These are phyloP conservation scores for Dipodomys spectabilis DNA, from an alignment of 2,113 vertebrate species.

Conservation along the genomic window DNA sequence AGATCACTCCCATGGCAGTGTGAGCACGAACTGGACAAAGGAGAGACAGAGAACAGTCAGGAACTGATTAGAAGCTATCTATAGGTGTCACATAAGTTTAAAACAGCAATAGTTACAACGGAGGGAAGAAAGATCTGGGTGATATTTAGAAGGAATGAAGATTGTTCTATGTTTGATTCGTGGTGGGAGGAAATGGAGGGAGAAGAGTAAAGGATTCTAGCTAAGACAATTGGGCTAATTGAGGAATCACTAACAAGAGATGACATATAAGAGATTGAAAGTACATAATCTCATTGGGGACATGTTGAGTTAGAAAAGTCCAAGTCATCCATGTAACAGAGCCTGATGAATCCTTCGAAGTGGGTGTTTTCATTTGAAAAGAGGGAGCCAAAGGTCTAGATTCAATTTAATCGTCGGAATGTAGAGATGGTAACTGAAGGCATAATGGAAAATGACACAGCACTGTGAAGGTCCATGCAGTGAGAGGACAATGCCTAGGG, in stretches of 20 bases:
- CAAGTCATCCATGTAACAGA: background rate
- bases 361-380: background rate
- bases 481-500: background rate
- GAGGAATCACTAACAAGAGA: conserved; percentile 42
- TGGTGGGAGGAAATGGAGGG: background rate
- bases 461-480: background rate
- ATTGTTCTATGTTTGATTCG: background rate
- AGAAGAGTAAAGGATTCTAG: background rate
- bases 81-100: conserved; percentile 29
- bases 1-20: background rate
- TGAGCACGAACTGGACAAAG: background rate
- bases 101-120: background rate
- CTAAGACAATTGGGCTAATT: background rate
- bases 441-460: background rate
- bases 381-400: background rate
- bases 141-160: background rate
- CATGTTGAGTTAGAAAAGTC: background rate
- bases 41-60: background rate
- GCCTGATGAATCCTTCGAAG: conserved; percentile 10
- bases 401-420: conserved; percentile 24
- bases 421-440: conserved; percentile 30
- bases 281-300: conserved; percentile 20
- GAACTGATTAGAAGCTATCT: background rate
- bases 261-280: background rate
- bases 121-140: conserved; percentile 1